These are phyloP conservation scores for Cheiracanthium punctorium DNA, from an alignment of 2,888 invertebrate species.

Conservation along the genomic window DNA sequence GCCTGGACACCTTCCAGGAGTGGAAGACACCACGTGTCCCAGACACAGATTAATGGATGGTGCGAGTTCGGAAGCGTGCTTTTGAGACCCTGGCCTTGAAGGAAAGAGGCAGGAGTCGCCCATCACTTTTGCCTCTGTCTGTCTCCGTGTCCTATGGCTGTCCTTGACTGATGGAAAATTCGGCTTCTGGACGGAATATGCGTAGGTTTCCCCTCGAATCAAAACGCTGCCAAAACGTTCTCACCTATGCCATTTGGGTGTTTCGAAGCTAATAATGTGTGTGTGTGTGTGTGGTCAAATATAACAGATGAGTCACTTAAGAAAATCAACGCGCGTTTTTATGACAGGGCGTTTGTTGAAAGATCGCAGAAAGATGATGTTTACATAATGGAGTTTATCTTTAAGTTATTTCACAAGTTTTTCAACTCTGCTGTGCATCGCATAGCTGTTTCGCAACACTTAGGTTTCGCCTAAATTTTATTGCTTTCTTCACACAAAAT, in stretches of 20 bases:
- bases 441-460: no score
- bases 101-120: background rate
- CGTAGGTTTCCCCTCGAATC: background rate
- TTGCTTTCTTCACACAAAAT: no score
- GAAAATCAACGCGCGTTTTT: background rate
- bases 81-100: constrained; percentile 54
- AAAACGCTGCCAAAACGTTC: background rate
- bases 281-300: no score
- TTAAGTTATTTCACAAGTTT: no score
- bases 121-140: constrained; percentile 7
- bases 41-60: constrained; percentile 48
- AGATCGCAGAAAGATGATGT: background rate
- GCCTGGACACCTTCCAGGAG: constrained; percentile 24
- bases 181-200: constrained; percentile 6
- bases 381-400: background rate
- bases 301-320: background rate
- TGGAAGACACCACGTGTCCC: constrained; percentile 32
- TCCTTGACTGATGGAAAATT: constrained; percentile 10
- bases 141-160: constrained; percentile 17
- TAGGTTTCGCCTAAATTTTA: no score
- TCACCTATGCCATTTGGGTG: background rate
- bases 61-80: constrained; percentile 22
- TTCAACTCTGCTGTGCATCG: no score
- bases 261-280: background rate
- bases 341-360: background rate